A percentile compares a stretch with the other conserved stretches of the same genome.
Evolutionary conservation across 2,113 vertebrate genomes (phyloP).

Genomic region (Octodon degus): DNA sequence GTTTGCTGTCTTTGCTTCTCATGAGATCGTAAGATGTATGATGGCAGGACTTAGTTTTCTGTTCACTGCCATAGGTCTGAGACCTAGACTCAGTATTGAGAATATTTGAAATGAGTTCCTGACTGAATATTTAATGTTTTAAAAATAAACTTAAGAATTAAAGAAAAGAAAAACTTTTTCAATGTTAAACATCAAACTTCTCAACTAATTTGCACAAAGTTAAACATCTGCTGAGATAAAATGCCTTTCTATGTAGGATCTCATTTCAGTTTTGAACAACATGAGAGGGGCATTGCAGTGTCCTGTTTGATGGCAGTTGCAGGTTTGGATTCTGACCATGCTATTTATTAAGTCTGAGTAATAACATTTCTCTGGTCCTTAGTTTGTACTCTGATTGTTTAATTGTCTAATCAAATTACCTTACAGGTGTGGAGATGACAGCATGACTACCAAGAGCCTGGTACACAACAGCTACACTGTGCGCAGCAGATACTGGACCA

Average conservation of each 20-base stretch:
- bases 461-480: neutral
- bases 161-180: neutral
- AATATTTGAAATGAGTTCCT: neutral
- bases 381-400: neutral
- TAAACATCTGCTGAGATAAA: neutral
- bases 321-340: neutral
- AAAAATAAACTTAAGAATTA: neutral
- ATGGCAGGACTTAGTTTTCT: neutral
- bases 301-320: no score
- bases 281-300: accelerated
- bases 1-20: neutral
- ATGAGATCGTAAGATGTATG: neutral
- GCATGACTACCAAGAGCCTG: neutral
- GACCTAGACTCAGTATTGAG: neutral
- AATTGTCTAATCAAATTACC: neutral
- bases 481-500: neutral
- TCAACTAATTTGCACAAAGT: neutral
- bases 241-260: neutral
- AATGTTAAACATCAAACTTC: constrained; percentile 20
- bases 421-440: neutral
- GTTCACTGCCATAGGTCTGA: neutral
- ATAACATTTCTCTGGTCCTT: neutral
- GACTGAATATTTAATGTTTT: neutral
- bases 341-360: neutral
- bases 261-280: neutral